Base-by-base conservation (phyloP, 1,140 invertebrate species). In the Cydia strobilella region DNA sequence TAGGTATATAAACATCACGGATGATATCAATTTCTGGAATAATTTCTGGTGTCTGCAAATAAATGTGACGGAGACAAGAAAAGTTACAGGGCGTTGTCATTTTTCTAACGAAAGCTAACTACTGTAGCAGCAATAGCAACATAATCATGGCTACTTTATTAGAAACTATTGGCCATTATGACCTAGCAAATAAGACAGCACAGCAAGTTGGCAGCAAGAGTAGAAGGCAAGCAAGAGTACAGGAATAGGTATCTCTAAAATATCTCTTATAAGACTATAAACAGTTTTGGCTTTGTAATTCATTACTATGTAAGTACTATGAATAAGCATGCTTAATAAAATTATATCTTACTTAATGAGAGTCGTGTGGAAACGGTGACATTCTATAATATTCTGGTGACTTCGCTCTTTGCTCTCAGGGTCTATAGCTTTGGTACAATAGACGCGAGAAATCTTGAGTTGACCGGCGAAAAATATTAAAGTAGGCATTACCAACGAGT, bases 381-480 rank as follows among this genome's bases (percentile, higher is more conserved):
- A 85, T 0, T 77, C 73, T 0, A 72, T 77, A 63, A 88, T 86
- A 79, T 85, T 84, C 39, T 73, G 7, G 66, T 79, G 82, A 54
- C 75, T 82, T 54, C 76, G 63, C 3, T 27, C 25, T 18, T 23
- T 0, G 73, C 63, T 79, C 0, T 76, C 27, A 2, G 15, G 6
- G 35, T 77, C 75, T 27, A 85, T 79, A 18, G 81, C 74, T 25
- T 63, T 74, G 27, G 39, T 71, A 63, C 80, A 82, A 48, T 81
- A 77, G 6, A 80, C 12, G 45, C 79, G 73, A n/a, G 78, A 75
- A 9, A 88, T 82, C 76, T 76, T 82, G 59, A 87, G 74, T 27
- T 88, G 86, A n/a, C 84, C 85, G 62, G 81, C 79, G 23, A 86
- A 86, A 77, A 82, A 87, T 76, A 87, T 87, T 82, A 88, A 86